Evolutionary conservation across 2,113 vertebrate species (phyloP), one percentile per base, ranked within the genome.

Genomic region (Orthonyx spaldingii): DNA sequence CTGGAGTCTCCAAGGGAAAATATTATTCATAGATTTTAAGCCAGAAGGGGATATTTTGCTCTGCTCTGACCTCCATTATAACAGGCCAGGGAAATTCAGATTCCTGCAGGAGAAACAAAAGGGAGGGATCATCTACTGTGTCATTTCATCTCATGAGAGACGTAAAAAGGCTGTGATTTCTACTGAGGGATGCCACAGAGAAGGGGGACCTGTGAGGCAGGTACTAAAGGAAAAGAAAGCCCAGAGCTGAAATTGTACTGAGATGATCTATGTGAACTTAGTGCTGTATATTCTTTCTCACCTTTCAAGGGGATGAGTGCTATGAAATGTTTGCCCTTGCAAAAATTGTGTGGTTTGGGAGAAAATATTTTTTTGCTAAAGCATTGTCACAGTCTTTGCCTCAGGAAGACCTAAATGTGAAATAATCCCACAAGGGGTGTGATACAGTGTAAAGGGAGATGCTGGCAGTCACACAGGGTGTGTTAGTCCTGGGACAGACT

Each of bases 21-120:
- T 80, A 75, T 89, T 96, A 96, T 95, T 93, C 87, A 96, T 92
- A 88, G 88, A 70, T 86, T 95, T 88, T 78, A 95, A 95, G 60
- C 79, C 93, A 88, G 88, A 60, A 93, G 77, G 93, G 78, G 50
- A 61, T 89, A 61, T 78, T 96, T 83, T 90, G 44, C 76, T 82
- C 85, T 8, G 1, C 61, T 89, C 71, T 95, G 96, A 94, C 87
- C 94, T 95, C 83, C 85, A 88, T 94, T 96, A 84, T 57, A 86
- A 59, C 52, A 78, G 85, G 66, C 69, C 47, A 52, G 41, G n/a
- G 70, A 59, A 94, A 86, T 86, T 93, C 53, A 46, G 7, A 78
- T 79, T 93, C 83, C 74, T 57, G 52, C 53, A 79, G 71, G 30
- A 61, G 21, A n/a, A 84, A 69, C 72, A 88, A 94, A 90, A 28